phyloP scores from a whole-genome alignment of 2,797 vertebrate species.

The Rallus crepitans region DNA sequence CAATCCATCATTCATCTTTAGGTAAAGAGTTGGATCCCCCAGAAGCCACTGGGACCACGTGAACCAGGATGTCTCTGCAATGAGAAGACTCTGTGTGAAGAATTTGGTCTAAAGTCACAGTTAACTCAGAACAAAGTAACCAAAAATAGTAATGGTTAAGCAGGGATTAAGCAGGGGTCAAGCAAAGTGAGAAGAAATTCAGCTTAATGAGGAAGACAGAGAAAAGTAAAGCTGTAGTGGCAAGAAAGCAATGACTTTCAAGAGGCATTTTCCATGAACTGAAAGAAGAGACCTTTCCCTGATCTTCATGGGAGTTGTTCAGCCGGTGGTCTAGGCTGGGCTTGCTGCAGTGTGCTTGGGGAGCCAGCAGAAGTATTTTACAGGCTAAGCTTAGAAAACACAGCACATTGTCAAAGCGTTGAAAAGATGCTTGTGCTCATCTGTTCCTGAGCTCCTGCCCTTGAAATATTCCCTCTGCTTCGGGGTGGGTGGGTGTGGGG shows the following conservation, averaged over 20 bases:
- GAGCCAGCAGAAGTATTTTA: background rate
- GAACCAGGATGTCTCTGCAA: background rate
- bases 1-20: background rate
- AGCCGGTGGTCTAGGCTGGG: background rate
- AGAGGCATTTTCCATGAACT: background rate
- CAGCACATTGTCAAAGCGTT: background rate
- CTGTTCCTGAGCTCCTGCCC: background rate
- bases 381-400: background rate
- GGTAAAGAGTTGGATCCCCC: fast-evolving
- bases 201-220: background rate
- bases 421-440: background rate
- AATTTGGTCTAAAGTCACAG: slow-evolving; percentile 7
- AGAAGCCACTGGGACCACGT: background rate
- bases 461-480: background rate
- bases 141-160: background rate
- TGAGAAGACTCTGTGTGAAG: background rate
- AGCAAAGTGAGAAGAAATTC: background rate
- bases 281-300: background rate
- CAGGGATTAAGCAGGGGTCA: background rate
- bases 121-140: slow-evolving; percentile 4
- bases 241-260: background rate
- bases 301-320: background rate
- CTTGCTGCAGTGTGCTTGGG: background rate
- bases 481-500: background rate
- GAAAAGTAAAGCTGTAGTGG: background rate